Base-by-base conservation (phyloP, 2,113 vertebrate species). In the Lucifuga dentata region DNA sequence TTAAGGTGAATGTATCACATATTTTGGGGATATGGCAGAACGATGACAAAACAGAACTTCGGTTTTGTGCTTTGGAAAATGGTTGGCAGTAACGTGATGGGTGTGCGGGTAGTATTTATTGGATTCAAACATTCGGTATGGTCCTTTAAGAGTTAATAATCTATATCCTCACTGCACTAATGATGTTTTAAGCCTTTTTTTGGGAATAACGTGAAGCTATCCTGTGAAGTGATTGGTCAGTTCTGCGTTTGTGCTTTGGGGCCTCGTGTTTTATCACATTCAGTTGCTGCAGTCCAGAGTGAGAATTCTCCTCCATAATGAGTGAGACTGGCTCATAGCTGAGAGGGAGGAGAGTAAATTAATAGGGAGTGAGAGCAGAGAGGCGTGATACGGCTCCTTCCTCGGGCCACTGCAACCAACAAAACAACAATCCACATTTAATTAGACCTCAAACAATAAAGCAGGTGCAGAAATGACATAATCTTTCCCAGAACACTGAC, bases 371-470 rank as follows among this genome's bases (percentile, higher is more conserved):
- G 65, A 65, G 49, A 53, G 41, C 17, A 12, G 35, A 46, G 53
- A 66, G 49, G 32, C 55, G 23, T 45, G 60, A 51, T 61, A 73
- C 55, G 35, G 32, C 23, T 38, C 41, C 61, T 41, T 74, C 69
- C 69, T 70, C 39, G 2, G 69, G 69, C 66, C 55, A 41, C 23
- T 38, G 60, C 50, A 23, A 24, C 44, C 32, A 58, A 40, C 33
- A 45, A 36, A 66, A 66, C 49, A 66, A 60, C 79, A 56, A 10
- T 50, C 11, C 8, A 7, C 68, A 43, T 50, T 61, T 70, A 57
- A 74, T 78, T 62, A 82, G 69, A 39, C 5, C 49, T 56, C 41
- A 17, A 33, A 20, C 29, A 49, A 49, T 55, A 49, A 20, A 33
- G 44, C 62, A 59, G 73, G 67, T 68, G 68, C 57, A 57, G 24